Evolutionary conservation across 64 coral and sea anemone genomes (phyloP).

Genomic region (Stichodactyla helianthus): DNA sequence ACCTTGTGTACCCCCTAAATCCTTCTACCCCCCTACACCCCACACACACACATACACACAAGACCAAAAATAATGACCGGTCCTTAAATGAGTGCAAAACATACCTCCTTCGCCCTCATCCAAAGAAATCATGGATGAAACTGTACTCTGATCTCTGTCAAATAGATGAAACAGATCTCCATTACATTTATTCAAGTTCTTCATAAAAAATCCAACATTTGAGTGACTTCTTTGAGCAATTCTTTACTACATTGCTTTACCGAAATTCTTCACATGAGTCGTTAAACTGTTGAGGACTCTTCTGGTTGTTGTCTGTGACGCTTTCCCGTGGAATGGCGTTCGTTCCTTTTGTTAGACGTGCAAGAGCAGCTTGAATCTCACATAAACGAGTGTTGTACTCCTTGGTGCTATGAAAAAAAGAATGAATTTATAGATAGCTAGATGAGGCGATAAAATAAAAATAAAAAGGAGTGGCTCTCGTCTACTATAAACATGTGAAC

Average conservation of each 20-base stretch:
- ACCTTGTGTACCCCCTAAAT: too few relatives aligned
- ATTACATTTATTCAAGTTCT: not conserved
- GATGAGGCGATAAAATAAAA: not conserved
- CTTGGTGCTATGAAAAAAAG: conserved; percentile 30
- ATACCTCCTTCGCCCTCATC: not conserved
- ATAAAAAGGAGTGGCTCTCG: not conserved
- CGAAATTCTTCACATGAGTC: not conserved
- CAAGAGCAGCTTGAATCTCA: conserved; percentile 45
- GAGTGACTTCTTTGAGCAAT: too few relatives aligned
- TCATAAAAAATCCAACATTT: too few relatives aligned
- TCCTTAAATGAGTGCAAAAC: not conserved
- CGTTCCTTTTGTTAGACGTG: not conserved
- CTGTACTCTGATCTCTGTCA: not conserved
- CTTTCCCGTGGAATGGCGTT: not conserved
- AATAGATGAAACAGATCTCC: not conserved
- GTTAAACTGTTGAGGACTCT: not conserved
- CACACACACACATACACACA: too few relatives aligned
- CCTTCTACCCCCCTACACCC: too few relatives aligned
- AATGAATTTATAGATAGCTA: not conserved
- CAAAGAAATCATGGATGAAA: not conserved
- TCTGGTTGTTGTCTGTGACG: not conserved
- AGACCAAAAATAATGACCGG: not conserved
- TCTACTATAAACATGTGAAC: not conserved
- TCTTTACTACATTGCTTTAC: not conserved
- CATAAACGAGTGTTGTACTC: conserved; percentile 57